These are phyloP conservation scores for Andrena fulva DNA, from an alignment of 2,888 invertebrate species.

Conservation along the genomic window DNA sequence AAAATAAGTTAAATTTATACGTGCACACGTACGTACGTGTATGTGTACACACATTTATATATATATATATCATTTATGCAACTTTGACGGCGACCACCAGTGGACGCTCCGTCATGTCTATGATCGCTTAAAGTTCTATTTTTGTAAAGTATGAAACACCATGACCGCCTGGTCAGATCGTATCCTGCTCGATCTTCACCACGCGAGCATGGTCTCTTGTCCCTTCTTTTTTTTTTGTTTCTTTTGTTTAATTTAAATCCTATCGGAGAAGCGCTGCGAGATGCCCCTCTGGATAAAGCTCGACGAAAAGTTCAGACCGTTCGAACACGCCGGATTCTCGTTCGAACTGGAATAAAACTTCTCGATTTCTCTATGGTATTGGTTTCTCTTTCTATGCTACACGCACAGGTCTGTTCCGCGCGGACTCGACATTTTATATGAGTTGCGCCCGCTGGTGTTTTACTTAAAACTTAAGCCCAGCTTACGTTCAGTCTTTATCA, in stretches of 20 bases:
- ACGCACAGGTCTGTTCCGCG: slow-evolving; percentile 43
- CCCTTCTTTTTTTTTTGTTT: slow-evolving; percentile 20
- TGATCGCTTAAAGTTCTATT: slow-evolving; percentile 61
- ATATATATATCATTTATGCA: slow-evolving; percentile 67
- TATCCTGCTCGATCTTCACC: slow-evolving; percentile 67
- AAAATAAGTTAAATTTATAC: slow-evolving; percentile 76
- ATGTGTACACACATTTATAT: slow-evolving; percentile 13
- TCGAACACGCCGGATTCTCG: slow-evolving; percentile 45
- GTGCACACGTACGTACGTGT: slow-evolving; percentile 53
- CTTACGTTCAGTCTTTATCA: slow-evolving; percentile 69
- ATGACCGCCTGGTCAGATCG: slow-evolving; percentile 55
- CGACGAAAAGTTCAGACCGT: slow-evolving; percentile 59
- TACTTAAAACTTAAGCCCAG: slow-evolving; percentile 66
- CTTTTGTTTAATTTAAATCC: slow-evolving; percentile 41
- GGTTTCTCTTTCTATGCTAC: slow-evolving; percentile 27
- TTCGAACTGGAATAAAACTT: slow-evolving; percentile 43
- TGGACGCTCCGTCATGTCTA: slow-evolving; percentile 66
- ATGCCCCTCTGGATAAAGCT: slow-evolving; percentile 66
- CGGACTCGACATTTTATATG: slow-evolving; percentile 51
- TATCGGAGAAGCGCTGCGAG: slow-evolving; percentile 66
- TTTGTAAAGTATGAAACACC: slow-evolving; percentile 61
- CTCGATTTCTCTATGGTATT: slow-evolving; percentile 38
- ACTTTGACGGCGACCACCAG: slow-evolving; percentile 72
- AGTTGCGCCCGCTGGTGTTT: slow-evolving; percentile 51
- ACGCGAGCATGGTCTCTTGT: slow-evolving; percentile 42